Evolutionary conservation across 1,140 invertebrate species (phyloP).

Genomic region (Akabosia matsudoensis): DNA sequence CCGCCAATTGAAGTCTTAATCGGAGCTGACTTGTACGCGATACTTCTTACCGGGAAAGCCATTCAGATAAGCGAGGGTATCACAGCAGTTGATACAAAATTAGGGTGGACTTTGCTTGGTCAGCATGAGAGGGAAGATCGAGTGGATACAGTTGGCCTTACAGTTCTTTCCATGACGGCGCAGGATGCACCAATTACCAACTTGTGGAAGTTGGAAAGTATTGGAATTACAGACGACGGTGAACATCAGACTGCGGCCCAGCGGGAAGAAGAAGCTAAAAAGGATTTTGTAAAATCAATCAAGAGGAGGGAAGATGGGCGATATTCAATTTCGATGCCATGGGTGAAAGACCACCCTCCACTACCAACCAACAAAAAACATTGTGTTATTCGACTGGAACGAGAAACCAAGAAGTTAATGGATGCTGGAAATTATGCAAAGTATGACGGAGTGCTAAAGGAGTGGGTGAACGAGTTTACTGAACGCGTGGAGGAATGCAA

Average conservation of each 20-base stretch:
- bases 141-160: background rate
- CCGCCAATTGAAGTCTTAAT: conserved; percentile 26
- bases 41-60: conserved; percentile 45
- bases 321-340: conserved; percentile 49
- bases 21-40: conserved; percentile 15
- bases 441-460: conserved; percentile 48
- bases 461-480: conserved; percentile 48
- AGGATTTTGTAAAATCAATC: conserved; percentile 47
- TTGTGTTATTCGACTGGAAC: conserved; percentile 38
- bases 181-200: conserved; percentile 42
- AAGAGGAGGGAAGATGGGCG: conserved; percentile 43
- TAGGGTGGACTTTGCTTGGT: conserved; percentile 51
- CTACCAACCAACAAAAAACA: conserved; percentile 42
- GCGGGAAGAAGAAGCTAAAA: background rate
- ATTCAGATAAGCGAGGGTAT: conserved; percentile 46
- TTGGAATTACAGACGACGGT: conserved; percentile 48
- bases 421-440: conserved; percentile 41
- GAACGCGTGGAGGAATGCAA: conserved; percentile 45
- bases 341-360: conserved; percentile 45
- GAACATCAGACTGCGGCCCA: conserved; percentile 28
- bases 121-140: background rate
- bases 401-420: conserved; percentile 42
- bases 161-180: conserved; percentile 41
- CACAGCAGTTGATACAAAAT: conserved; percentile 49
- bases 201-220: conserved; percentile 50